Evolutionary conservation across 2,888 invertebrate species (phyloP), one percentile per base, ranked within the genome.

Genomic region (Micropterix aruncella): DNA sequence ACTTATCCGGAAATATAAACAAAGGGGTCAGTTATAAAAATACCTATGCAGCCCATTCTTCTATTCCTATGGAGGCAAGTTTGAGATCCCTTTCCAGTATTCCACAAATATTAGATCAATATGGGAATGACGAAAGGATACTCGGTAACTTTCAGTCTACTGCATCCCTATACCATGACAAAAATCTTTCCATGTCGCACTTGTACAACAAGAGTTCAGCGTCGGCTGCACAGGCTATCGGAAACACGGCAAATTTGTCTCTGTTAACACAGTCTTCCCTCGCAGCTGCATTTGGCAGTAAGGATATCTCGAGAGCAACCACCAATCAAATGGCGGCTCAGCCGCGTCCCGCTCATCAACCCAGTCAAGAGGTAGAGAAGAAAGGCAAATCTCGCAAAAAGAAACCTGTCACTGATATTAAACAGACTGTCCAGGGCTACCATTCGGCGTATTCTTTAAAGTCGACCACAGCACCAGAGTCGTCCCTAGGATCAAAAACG

Each of bases 71-170:
- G 46, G 75, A 76, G 42, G 58, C 59, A 41, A 65, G 69, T 38
- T 56, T 75, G 46, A 61, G 76, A 37, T 75, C 71, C 57, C 58
- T 77, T 46, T 68, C 74, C 3, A 75, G 70, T 56, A 62, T 77
- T 47, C 72, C 76, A 12, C 77, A 77, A 58, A 75, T 78, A 59
- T 63, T 77, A 40, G 78, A 78, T 53, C 60, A 77, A 39, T 75
- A 73, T 55, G 57, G 65, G 2, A 70, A 69, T 49, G 75, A 77
- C 41, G 76, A 77, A 51, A 61, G 74, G 48, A 70, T 74, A 57
- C 59, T 76, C 51, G 61, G 70, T 1, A 64, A 66, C 40, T 66
- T 74, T 52, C 66, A 73, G 42, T 59, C 63, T 41, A 56, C 64
- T 17, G 57, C 70, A 7, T 55, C 71, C 15, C 63, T 73, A 44